phyloP scores from a whole-genome alignment of 2,888 invertebrate species.

The Eumacrocentrus americanus region DNA sequence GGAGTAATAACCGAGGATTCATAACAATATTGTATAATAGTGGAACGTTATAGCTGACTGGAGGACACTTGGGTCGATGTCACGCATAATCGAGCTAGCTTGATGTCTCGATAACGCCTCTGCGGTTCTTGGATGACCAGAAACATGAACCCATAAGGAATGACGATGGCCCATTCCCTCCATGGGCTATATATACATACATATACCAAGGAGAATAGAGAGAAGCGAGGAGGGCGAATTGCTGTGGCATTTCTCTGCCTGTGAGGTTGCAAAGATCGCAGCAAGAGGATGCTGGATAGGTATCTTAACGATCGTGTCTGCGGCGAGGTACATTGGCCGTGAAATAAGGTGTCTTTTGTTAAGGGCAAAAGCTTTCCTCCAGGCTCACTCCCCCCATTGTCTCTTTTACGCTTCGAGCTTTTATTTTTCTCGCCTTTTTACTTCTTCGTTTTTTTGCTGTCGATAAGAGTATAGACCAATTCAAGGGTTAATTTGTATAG shows the following conservation, averaged over 20 bases:
- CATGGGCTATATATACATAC: too few relatives aligned
- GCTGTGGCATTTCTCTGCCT: conserved; percentile 20
- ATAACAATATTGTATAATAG: too few relatives aligned
- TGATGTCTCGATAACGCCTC: conserved; percentile 20
- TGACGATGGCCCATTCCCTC: conserved; percentile 37
- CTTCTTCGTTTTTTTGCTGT: background rate
- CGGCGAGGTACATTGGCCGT: conserved; percentile 52
- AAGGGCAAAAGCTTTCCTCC: conserved; percentile 35
- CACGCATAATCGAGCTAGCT: conserved; percentile 3
- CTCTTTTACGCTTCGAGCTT: background rate
- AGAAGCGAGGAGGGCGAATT: conserved; percentile 7
- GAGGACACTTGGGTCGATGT: too few relatives aligned
- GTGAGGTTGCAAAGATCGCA: too few relatives aligned
- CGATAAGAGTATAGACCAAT: too few relatives aligned
- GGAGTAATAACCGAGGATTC: too few relatives aligned
- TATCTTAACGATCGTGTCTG: conserved; percentile 58
- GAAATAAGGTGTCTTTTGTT: conserved; percentile 53
- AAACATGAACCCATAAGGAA: conserved; percentile 47
- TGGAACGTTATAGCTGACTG: too few relatives aligned
- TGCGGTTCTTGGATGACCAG: conserved; percentile 36
- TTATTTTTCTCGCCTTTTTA: background rate
- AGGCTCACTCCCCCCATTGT: background rate
- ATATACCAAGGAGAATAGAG: background rate
- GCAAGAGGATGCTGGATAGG: conserved; percentile 45
- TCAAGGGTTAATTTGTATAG: too few relatives aligned